Evolutionary conservation across 2,797 vertebrate genomes (phyloP), one percentile per base, ranked within the genome.

Genomic region (Halcyon smyrnensis): DNA sequence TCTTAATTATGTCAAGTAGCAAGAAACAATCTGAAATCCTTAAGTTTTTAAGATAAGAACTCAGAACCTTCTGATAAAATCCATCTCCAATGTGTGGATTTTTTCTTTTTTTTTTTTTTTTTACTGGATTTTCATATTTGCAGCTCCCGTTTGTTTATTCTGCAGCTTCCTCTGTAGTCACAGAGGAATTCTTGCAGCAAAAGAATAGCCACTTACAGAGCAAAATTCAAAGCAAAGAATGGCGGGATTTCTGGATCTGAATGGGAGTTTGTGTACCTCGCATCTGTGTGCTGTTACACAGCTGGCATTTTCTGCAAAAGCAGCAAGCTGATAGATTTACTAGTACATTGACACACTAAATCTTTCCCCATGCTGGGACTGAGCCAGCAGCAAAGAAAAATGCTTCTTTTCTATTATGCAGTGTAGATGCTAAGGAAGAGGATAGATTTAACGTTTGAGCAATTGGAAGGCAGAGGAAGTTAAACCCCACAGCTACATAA

Each of bases 291-390:
- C 75, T 64, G 64, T 30, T 54, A 41, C 59, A 67, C 62, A 90
- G 77, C 85, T 95, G 85, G 78, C 76, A 69, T 85, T 69, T 94
- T 60, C 85, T 64, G 65, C 78, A 89, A 81, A 70, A 92, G 59
- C 69, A 86, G 79, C 62, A 86, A 87, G 82, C 32, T 54, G 57
- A 48, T 71, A 51, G 89, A 84, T 80, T 89, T 93, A 57, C 54
- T 59, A 19, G 16, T 77, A 80, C 64, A 64, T 3, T 56, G 54
- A 51, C 62, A 69, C 63, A 43, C 20, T 92, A 46, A 79, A 54
- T 71, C 53, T 78, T 93, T 79, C 46, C 43, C 57, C 39, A n/a
- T 39, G 51, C 74, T 95, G 76, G n/a, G 57, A 63, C 13, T 41
- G 50, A 84, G 84, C 84, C 82, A 92, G 36, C 45, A 71, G 48